Conservation (phyloP, 2,888 invertebrate genomes). For the Lasioglossum leucozonium region DNA sequence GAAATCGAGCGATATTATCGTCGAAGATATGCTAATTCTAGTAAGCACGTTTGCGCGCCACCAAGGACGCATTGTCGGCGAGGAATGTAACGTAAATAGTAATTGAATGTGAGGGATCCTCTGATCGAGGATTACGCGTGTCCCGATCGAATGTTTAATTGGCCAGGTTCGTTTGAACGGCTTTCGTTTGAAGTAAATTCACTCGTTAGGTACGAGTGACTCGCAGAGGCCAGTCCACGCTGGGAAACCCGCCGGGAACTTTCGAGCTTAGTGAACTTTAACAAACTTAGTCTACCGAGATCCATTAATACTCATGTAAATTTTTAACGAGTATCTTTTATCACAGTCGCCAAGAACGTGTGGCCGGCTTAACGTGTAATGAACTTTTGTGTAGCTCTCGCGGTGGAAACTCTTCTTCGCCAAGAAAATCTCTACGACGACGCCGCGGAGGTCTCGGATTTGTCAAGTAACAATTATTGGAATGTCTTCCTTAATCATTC, state of each 20-base stretch:
- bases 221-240: neutral
- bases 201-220: neutral
- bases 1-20: constrained; percentile 35
- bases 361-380: constrained; percentile 39
- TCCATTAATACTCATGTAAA: constrained; percentile 54
- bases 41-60: neutral
- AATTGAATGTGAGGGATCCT: neutral
- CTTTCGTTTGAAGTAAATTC: constrained; percentile 5
- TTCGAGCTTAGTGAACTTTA: constrained; percentile 27
- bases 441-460: neutral
- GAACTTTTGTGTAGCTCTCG: constrained; percentile 38
- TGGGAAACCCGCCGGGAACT: neutral
- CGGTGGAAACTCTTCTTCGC: constrained; percentile 15
- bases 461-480: neutral
- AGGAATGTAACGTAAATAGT: neutral
- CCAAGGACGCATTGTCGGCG: neutral
- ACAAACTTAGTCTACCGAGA: constrained; percentile 21
- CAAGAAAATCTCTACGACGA: constrained; percentile 9
- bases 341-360: constrained; percentile 29
- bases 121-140: neutral
- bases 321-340: constrained; percentile 52
- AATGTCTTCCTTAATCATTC: neutral
- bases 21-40: constrained; percentile 21
- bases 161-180: constrained; percentile 5
- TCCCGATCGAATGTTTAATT: neutral